These are phyloP conservation scores for Hesperia comma DNA, from an alignment of 2,888 invertebrate genomes.

Conservation along the genomic window DNA sequence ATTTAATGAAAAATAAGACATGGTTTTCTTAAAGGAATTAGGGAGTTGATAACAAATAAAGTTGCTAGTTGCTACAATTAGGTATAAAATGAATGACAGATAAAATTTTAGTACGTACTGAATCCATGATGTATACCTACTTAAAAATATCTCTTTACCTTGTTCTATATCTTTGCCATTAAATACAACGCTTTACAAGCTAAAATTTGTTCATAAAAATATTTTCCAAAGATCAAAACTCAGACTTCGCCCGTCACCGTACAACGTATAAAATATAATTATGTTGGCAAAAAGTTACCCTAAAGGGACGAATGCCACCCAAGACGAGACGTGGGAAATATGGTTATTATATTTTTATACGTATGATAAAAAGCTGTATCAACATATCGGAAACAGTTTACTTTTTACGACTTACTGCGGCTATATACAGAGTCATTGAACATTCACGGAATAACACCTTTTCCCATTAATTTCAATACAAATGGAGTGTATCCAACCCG, in stretches of 20 bases:
- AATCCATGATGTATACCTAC: too few relatives aligned
- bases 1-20: too few relatives aligned
- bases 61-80: too few relatives aligned
- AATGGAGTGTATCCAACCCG: conserved; percentile 16
- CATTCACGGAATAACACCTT: conserved; percentile 22
- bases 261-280: conserved; percentile 22
- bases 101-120: too few relatives aligned
- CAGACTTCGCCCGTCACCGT: neutral
- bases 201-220: neutral
- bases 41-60: too few relatives aligned
- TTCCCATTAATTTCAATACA: conserved; percentile 24
- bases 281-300: conserved; percentile 18
- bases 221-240: neutral
- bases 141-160: too few relatives aligned
- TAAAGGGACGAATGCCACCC: conserved; percentile 27
- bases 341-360: conserved; percentile 36
- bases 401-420: conserved; percentile 27
- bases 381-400: conserved; percentile 38
- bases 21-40: too few relatives aligned
- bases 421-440: conserved; percentile 13
- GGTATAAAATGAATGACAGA: too few relatives aligned
- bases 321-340: conserved; percentile 26
- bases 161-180: too few relatives aligned
- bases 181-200: too few relatives aligned
- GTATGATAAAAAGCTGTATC: conserved; percentile 33